phyloP scores from a whole-genome alignment of 2,888 invertebrate species.

The Parascotia fuliginaria region DNA sequence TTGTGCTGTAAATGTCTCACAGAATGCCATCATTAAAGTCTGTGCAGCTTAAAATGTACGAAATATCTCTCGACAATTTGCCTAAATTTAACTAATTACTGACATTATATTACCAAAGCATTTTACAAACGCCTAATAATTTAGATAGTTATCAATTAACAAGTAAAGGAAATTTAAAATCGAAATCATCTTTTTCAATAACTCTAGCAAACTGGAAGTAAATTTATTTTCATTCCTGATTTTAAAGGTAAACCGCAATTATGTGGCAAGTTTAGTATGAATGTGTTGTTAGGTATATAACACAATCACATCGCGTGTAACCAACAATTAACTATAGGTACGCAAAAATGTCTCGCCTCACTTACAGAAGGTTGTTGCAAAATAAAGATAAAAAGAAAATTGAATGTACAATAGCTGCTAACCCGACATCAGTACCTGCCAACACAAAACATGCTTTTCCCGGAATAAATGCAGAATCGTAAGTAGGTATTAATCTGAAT shows the following conservation, averaged over 20 bases:
- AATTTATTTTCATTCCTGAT: background rate
- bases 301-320: conserved; percentile 1
- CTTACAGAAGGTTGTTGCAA: conserved; percentile 13
- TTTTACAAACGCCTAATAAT: conserved; percentile 8
- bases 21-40: conserved; percentile 25
- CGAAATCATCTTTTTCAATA: background rate
- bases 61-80: conserved; percentile 24
- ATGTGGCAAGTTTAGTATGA: background rate
- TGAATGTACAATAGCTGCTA: conserved; percentile 14
- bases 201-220: background rate
- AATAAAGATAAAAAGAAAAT: conserved; percentile 16
- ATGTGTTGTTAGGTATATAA: background rate
- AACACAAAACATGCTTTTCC: conserved; percentile 29
- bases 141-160: conserved; percentile 5
- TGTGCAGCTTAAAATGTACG: conserved; percentile 15
- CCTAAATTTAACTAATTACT: conserved; percentile 25
- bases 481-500: conserved; percentile 61
- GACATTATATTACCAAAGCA: conserved; percentile 11
- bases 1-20: conserved; percentile 18
- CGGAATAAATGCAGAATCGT: conserved; percentile 42
- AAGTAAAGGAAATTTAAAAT: background rate
- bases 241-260: background rate
- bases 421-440: conserved; percentile 23
- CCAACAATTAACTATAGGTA: background rate
- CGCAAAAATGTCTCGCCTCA: conserved; percentile 3